Evolutionary conservation across 2,113 vertebrate genomes (phyloP), one percentile per base, ranked within the genome.

Genomic region (Vidua chalybeata): DNA sequence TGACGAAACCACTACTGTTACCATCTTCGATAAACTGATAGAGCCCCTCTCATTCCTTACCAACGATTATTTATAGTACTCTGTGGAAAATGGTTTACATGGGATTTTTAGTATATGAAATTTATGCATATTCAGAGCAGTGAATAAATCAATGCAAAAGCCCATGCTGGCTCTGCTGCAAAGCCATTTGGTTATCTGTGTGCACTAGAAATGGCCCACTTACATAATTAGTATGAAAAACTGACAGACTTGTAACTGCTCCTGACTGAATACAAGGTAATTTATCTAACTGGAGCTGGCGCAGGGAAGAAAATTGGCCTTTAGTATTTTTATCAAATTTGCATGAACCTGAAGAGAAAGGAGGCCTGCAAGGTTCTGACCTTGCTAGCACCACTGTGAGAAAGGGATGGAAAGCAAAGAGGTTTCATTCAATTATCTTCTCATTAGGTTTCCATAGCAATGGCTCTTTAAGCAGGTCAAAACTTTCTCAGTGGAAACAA

Each of bases 361-460:
- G 63, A 78, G 87, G 79, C 87, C 92, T 83, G 77, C 93, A 75
- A 96, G 91, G 95, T 75, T 90, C 35, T 90, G 97, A 94, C 97
- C 94, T 90, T 79, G 69, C 83, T 96, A 96, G 97, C 97, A 97
- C 90, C 90, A 71, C 91, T 96, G 91, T 97, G 94, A 86, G 97
- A 97, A 97, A 97, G 84, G 74, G 94, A 97, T 41, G 78, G 94
- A 95, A 97, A 84, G 93, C 91, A 97, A 97, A 98, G 98, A 97
- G 85, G 68, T 97, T 97, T 98, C 97, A 98, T 98, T 99, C 98
- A 98, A 98, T 98, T 98, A 98, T 98, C 98, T 98, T 98, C 98
- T 98, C 97, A 98, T 98, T 98, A 97, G 64, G 98, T 99, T 98
- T 97, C 98, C 98, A 99, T 99, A 97, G 98, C 63, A 97, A 98